These are phyloP conservation scores for Eulacestoma nigropectus DNA, from an alignment of 2,113 vertebrate species.

Conservation along the genomic window DNA sequence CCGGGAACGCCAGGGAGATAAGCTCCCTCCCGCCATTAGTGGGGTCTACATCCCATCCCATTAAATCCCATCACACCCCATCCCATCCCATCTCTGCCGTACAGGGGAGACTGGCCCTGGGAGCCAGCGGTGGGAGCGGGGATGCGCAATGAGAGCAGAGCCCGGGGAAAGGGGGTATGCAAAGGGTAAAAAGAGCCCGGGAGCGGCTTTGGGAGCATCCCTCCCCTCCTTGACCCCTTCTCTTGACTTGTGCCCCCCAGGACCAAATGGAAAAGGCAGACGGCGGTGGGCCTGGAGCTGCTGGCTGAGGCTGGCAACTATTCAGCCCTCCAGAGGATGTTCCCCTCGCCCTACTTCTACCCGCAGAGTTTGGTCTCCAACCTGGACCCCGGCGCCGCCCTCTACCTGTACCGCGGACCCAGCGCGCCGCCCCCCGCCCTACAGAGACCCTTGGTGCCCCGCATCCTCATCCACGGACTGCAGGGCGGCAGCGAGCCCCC, in stretches of 20 bases:
- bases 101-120: no score
- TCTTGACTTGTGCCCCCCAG: slow-evolving; percentile 59
- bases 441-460: slow-evolving; percentile 90
- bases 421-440: slow-evolving; percentile 88
- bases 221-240: background rate
- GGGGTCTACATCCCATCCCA: background rate
- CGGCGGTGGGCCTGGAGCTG: slow-evolving; percentile 92
- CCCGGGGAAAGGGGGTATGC: background rate
- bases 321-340: slow-evolving; percentile 95
- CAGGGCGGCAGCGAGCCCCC: slow-evolving; percentile 88
- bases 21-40: rapidly evolving
- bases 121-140: background rate
- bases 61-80: background rate
- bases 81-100: background rate
- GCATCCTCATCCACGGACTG: slow-evolving; percentile 94
- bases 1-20: background rate
- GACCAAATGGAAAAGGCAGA: slow-evolving; percentile 98
- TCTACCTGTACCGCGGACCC: slow-evolving; percentile 93
- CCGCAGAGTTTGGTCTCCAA: slow-evolving; percentile 94
- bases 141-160: background rate
- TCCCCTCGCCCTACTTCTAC: slow-evolving; percentile 97
- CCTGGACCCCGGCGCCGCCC: slow-evolving; percentile 91
- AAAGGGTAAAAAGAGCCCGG: background rate
- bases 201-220: background rate
- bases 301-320: slow-evolving; percentile 96